phyloP scores from a whole-genome alignment of 2,113 vertebrate species.

The Zosterops pallidus region DNA sequence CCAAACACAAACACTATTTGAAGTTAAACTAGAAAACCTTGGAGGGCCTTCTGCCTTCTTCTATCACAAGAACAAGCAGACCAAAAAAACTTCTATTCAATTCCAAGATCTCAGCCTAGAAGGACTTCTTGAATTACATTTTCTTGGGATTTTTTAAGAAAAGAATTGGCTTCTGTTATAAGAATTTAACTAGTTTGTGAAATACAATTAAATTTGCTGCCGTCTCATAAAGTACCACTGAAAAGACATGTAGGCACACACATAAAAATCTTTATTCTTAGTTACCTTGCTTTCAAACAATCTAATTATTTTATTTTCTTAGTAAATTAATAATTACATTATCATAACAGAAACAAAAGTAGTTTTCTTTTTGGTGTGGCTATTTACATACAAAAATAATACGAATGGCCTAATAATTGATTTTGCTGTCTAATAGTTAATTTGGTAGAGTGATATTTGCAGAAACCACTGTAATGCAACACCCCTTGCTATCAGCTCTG shows the following conservation, averaged over 20 bases:
- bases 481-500: not conserved
- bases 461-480: not conserved
- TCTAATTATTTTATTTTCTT: not conserved
- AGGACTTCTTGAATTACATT: not conserved
- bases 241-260: not conserved
- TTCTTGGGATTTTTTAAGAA: not conserved
- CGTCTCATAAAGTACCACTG: not conserved
- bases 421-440: not conserved
- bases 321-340: not conserved
- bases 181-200: not conserved
- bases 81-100: accelerated
- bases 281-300: not conserved
- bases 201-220: not conserved
- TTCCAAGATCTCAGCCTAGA: not conserved
- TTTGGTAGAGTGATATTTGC: not conserved
- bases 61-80: not conserved
- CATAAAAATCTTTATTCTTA: not conserved
- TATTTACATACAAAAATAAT: not conserved
- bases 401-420: not conserved
- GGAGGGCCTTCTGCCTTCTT: not conserved
- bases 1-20: not conserved
- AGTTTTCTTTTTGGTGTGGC: not conserved
- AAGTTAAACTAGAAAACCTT: not conserved
- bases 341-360: not conserved
- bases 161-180: accelerated